phyloP scores from a whole-genome alignment of 2,797 vertebrate genomes.

The Nyctibius grandis region DNA sequence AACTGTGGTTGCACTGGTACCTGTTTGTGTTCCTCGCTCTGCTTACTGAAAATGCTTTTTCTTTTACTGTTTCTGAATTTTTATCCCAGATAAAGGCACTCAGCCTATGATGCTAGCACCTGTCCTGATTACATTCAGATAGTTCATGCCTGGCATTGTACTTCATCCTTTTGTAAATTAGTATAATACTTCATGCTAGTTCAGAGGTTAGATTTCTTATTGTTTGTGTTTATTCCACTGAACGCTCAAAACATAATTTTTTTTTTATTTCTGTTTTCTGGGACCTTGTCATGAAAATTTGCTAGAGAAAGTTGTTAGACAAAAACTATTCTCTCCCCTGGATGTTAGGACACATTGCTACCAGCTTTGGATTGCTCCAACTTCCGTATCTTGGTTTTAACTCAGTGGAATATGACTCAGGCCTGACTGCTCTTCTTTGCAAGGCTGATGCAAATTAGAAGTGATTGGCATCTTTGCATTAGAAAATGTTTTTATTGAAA shows the following conservation, averaged over 20 bases:
- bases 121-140: background rate
- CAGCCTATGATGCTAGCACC: background rate
- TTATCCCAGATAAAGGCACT: background rate
- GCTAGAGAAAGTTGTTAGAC: background rate
- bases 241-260: background rate
- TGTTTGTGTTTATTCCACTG: background rate
- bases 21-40: background rate
- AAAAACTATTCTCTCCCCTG: rapidly evolving
- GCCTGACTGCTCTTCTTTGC: background rate
- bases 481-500: background rate
- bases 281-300: background rate
- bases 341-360: background rate
- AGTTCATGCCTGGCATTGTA: background rate
- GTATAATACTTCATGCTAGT: background rate
- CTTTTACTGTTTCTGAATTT: background rate
- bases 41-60: background rate
- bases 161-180: background rate
- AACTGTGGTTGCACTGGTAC: background rate
- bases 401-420: background rate
- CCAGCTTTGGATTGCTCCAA: background rate
- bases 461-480: background rate
- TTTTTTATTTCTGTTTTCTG: background rate
- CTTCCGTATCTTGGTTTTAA: background rate
- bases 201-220: background rate
- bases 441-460: background rate